Evolutionary conservation across 2,888 invertebrate genomes (phyloP).

Genomic region (Cheiracanthium punctorium): DNA sequence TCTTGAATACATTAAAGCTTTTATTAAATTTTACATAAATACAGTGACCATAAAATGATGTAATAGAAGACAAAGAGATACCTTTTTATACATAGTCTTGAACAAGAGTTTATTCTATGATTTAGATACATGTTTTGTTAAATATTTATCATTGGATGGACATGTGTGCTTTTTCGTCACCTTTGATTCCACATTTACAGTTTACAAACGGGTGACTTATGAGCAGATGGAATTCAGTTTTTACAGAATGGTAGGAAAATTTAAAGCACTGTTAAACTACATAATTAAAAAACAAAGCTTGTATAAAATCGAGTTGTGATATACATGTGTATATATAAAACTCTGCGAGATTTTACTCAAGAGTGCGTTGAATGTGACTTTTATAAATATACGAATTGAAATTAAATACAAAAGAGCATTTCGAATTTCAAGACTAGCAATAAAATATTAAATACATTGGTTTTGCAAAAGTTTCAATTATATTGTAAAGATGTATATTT

Average conservation of each 20-base stretch:
- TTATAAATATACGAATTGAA: neutral
- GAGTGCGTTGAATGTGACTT: neutral
- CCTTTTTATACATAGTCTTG: neutral
- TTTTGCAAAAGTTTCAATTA: no score
- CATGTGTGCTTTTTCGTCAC: neutral
- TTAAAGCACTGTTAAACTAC: neutral
- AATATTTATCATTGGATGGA: neutral
- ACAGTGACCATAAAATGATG: slow-evolving; percentile 2
- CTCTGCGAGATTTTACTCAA: neutral
- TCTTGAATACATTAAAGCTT: slow-evolving; percentile 35
- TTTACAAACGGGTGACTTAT: neutral
- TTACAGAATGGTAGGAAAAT: neutral
- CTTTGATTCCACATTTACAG: neutral
- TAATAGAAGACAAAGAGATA: slow-evolving; percentile 13
- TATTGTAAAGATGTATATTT: no score
- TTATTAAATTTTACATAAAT: slow-evolving; percentile 30
- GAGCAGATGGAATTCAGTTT: neutral
- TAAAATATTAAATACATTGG: no score
- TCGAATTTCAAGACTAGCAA: no score
- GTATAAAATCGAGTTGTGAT: neutral
- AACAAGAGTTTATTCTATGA: neutral
- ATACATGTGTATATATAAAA: neutral
- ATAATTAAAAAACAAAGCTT: neutral
- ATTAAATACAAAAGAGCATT: neutral
- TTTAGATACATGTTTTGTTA: slow-evolving; percentile 2